Percentiles rank a stretch among this genome's conserved stretches.
phyloP scores from a whole-genome alignment of 2,113 vertebrate species.

The Plecotus auritus region DNA sequence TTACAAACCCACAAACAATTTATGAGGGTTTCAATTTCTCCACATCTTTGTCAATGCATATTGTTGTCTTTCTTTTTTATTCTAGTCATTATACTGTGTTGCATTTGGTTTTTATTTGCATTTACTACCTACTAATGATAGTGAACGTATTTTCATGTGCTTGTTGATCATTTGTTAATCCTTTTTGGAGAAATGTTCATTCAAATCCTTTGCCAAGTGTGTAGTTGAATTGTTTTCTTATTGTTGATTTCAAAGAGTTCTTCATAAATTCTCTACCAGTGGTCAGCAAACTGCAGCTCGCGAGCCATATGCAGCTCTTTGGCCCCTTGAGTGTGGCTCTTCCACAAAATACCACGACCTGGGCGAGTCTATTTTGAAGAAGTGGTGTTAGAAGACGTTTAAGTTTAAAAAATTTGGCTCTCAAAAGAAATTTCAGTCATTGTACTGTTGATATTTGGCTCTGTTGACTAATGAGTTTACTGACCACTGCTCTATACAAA shows the following conservation, averaged over 20 bases:
- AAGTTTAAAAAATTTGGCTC: no score
- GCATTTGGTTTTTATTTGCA: neutral
- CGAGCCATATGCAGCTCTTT: no score
- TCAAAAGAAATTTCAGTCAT: no score
- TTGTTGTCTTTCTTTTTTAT: neutral
- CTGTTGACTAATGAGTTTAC: no score
- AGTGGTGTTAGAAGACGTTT: no score
- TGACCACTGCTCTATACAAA: neutral
- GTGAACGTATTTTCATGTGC: neutral
- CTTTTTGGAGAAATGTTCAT: neutral
- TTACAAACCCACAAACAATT: neutral
- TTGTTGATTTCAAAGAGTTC: neutral
- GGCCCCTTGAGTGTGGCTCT: no score
- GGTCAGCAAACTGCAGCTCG: no score
- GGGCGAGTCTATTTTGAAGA: no score
- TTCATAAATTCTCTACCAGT: neutral
- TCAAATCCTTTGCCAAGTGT: neutral
- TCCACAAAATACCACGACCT: no score
- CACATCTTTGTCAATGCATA: neutral
- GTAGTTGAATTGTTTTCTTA: neutral
- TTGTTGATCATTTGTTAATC: neutral
- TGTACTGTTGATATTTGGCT: no score
- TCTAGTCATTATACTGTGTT: neutral
- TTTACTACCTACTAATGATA: neutral
- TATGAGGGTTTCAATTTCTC: neutral